These are phyloP conservation scores for Tiaroga cobitis DNA, from an alignment of 2,797 vertebrate species.

Conservation along the genomic window DNA sequence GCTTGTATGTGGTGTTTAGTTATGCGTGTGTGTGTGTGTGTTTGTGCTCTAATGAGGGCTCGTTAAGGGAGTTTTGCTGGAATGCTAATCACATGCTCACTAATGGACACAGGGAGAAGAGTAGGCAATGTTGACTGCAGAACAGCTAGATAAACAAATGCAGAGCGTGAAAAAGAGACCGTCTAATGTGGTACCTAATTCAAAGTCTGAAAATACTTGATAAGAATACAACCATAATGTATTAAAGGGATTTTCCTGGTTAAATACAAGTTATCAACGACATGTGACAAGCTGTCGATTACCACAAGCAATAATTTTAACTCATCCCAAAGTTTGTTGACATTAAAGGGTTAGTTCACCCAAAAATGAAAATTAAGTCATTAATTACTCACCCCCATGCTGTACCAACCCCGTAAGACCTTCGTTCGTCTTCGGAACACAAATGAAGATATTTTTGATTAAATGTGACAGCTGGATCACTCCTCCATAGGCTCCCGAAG, in stretches of 20 bases:
- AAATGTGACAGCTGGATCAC: too few relatives aligned
- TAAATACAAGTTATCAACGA: not conserved
- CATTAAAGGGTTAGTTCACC: too few relatives aligned
- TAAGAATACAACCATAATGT: not conserved
- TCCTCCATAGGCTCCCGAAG: too few relatives aligned
- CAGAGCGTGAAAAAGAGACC: conserved; percentile 15
- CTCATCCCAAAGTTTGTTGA: not conserved
- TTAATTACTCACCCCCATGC: too few relatives aligned
- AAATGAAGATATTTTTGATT: too few relatives aligned
- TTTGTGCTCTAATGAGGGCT: conserved; percentile 24
- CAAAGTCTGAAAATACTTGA: not conserved
- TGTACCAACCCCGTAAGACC: too few relatives aligned
- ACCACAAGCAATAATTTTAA: not conserved
- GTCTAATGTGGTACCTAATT: conserved; percentile 8
- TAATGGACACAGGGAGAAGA: conserved; percentile 46
- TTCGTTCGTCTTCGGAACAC: too few relatives aligned
- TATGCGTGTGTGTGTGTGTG: conserved; percentile 9
- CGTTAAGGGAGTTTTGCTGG: conserved; percentile 39
- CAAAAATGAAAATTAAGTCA: too few relatives aligned
- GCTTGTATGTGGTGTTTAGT: conserved; percentile 24
- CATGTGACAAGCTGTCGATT: not conserved
- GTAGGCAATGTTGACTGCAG: conserved; percentile 35
- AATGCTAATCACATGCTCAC: conserved; percentile 55
- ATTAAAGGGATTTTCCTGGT: not conserved
- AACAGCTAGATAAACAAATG: conserved; percentile 42